Evolutionary conservation across 2,113 vertebrate genomes (phyloP).

Genomic region (Cricetomys ansorgei): DNA sequence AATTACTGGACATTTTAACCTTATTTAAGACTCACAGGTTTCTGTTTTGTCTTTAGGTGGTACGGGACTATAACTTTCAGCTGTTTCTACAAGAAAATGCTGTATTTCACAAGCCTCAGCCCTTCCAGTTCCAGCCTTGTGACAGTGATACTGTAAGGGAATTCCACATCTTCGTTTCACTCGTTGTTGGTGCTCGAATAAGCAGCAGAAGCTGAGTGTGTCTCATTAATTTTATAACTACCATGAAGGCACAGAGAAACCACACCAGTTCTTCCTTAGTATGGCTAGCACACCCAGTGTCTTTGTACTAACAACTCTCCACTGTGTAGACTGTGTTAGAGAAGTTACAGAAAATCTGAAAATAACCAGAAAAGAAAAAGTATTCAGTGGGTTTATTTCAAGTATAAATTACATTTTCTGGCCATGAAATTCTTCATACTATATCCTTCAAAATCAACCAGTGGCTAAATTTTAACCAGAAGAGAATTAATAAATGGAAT

Average conservation of each 20-base stretch:
- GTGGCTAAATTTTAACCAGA: conserved; percentile 51
- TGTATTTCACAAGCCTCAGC: conserved; percentile 94
- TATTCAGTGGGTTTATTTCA: conserved; percentile 22
- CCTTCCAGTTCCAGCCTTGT: conserved; percentile 98
- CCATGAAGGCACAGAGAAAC: conserved; percentile 19
- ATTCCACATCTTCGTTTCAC: not conserved
- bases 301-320: conserved; percentile 20
- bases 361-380: not conserved
- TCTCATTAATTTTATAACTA: conserved; percentile 45
- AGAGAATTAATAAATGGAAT: not conserved
- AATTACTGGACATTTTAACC: conserved; percentile 45
- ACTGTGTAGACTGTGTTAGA: conserved; percentile 14
- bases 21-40: conserved; percentile 60
- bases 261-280: conserved; percentile 3
- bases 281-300: not conserved
- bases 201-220: conserved; percentile 19
- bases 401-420: conserved; percentile 9
- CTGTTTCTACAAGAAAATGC: conserved; percentile 97
- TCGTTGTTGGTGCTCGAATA: conserved; percentile 40
- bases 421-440: not conserved
- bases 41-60: conserved; percentile 89
- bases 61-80: conserved; percentile 97
- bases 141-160: conserved; percentile 95
- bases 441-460: conserved; percentile 49
- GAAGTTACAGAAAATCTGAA: conserved; percentile 41